Evolutionary conservation across 2,797 vertebrate species (phyloP).

Genomic region (Catamblyrhynchus diadema): DNA sequence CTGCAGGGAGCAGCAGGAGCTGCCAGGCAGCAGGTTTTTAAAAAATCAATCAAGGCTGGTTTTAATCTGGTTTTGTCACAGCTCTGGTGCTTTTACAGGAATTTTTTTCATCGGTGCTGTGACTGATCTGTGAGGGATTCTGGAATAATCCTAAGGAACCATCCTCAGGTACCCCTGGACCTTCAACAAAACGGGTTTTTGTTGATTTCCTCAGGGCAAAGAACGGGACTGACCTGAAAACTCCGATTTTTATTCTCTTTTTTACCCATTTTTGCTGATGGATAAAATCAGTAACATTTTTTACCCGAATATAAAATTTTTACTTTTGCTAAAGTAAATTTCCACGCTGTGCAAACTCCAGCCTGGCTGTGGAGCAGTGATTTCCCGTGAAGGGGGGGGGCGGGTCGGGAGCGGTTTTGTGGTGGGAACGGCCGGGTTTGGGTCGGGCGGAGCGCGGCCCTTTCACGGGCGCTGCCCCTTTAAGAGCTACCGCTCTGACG

Average conservation of each 20-base stretch:
- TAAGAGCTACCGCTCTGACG: accelerated
- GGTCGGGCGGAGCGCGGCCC: accelerated
- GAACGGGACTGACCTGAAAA: accelerated
- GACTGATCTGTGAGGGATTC: accelerated
- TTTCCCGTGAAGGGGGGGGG: neutral
- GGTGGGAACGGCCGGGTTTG: neutral
- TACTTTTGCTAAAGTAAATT: neutral
- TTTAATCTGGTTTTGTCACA: accelerated
- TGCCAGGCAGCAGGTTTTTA: neutral
- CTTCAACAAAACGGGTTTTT: neutral
- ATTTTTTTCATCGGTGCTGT: neutral
- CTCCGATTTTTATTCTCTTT: neutral
- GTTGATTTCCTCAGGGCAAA: accelerated
- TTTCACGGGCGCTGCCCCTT: neutral
- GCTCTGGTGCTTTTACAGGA: neutral
- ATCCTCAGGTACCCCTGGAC: too few species aligned
- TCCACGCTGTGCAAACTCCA: accelerated
- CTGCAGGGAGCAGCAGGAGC: too few species aligned
- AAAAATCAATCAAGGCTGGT: neutral
- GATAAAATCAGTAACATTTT: neutral
- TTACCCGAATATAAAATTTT: neutral
- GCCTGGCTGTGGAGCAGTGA: accelerated
- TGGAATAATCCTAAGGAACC: neutral
- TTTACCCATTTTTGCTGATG: neutral
- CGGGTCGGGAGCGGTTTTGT: neutral